Base-by-base conservation (phyloP, 2,797 vertebrate genomes). In the Pygocentrus nattereri region DNA sequence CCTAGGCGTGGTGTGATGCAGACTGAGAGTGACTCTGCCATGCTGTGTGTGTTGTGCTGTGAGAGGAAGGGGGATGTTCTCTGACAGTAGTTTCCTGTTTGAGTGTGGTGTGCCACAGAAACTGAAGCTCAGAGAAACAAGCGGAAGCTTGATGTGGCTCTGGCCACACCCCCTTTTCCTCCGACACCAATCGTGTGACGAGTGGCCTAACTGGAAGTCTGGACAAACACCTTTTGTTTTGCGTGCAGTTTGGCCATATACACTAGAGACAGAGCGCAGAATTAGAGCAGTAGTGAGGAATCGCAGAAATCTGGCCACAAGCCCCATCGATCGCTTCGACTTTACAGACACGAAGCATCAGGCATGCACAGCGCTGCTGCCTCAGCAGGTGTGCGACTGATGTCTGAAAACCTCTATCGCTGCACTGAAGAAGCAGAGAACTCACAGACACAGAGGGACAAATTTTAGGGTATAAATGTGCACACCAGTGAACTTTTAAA, bases 11-110 rank as follows among this genome's bases (percentile, higher is more conserved):
- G 21, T 56, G 67, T 81, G 21, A 13, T 30, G 71, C 31, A 56
- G 41, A 80, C 59, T 75, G 72, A 82, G 44, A 2, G 67, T 78
- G 70, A 79, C 31, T 69, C 15, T 72, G 65, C 25, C 23, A 16
- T 16, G 15, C 30, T 30, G 27, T 76, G 6, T 8, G 16, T 16
- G 15, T 31, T 34, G 44, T 34, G 44, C 25, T 83, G 75, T 27
- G 64, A 58, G 64, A 49, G 65, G 65, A 49, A 58, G 1, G 52
- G 44, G 41, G 76, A 49, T 74, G 80, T 83, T 84, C 86, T 89
- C 83, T 79, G 81, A 87, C 76, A 91, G 87, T 41, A 81, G 83
- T 83, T 95, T 95, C 94, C 93, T 94, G 93, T 89, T 82, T 71
- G 79, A 89, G 83, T 77, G 87, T 84, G 94, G 89, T 82, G 21